A percentile compares a stretch with the other conserved stretches of the same genome.
These are phyloP conservation scores for Chiridota heheva DNA, from an alignment of 35 echinoderm and acorn worm genomes.

Conservation along the genomic window DNA sequence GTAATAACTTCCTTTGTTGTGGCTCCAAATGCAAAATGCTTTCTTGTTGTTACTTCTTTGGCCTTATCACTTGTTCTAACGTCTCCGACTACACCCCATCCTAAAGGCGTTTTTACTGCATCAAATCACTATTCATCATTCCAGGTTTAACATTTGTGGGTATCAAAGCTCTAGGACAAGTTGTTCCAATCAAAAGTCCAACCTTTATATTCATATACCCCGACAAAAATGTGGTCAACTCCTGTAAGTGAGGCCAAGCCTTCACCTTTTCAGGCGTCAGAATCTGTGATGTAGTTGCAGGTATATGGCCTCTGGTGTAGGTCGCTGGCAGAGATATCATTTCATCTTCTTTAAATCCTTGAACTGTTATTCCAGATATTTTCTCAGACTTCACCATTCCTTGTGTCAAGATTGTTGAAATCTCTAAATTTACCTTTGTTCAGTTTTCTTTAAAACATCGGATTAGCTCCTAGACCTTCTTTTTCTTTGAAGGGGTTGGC, in stretches of 20 bases:
- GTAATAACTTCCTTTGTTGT: slow-evolving; percentile 1
- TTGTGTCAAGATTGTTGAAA: slow-evolving; percentile 39
- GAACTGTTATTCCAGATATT: slow-evolving; percentile 33
- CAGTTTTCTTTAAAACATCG: too few species aligned
- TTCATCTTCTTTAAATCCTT: slow-evolving; percentile 4
- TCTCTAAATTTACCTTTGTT: slow-evolving; percentile 12
- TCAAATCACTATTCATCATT: slow-evolving; percentile 31
- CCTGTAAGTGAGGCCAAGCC: slow-evolving; percentile 53
- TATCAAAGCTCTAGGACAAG: slow-evolving; percentile 58
- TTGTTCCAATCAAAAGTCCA: slow-evolving; percentile 70
- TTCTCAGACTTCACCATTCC: slow-evolving; percentile 12
- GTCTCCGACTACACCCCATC: slow-evolving; percentile 48
- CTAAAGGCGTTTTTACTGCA: slow-evolving; percentile 58
- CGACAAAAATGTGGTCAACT: slow-evolving; percentile 27
- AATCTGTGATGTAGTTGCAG: slow-evolving; percentile 67
- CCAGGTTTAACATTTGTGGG: slow-evolving; percentile 53
- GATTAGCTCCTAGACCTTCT: too few species aligned
- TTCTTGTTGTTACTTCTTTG: not conserved
- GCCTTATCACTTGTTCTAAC: too few species aligned
- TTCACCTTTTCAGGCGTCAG: slow-evolving; percentile 56
- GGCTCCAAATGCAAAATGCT: slow-evolving; percentile 4
- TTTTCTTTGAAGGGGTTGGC: too few species aligned
- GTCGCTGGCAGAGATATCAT: slow-evolving; percentile 49
- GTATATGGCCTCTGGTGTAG: slow-evolving; percentile 51
- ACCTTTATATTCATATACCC: slow-evolving; percentile 59